Evolutionary conservation across 2,797 vertebrate species (phyloP).

Genomic region (Aphelocoma californica): DNA sequence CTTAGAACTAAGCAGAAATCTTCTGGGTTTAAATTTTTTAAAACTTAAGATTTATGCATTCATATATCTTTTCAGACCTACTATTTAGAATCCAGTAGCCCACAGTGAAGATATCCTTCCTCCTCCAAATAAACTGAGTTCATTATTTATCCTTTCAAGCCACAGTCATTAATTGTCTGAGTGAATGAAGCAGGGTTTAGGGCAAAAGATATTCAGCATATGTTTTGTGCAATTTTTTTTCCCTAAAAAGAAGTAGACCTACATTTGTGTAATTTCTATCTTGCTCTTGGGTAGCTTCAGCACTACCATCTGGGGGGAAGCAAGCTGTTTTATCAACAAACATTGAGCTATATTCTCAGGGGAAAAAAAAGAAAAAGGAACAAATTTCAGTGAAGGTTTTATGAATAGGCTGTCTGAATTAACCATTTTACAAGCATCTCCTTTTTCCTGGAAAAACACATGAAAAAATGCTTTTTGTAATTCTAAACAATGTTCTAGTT

Average conservation of each 20-base stretch:
- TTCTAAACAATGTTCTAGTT: background rate
- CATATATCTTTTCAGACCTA: background rate
- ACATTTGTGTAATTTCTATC: slow-evolving; percentile 10
- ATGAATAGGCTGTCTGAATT: slow-evolving; percentile 13
- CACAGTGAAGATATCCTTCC: background rate
- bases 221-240: background rate
- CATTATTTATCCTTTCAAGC: background rate
- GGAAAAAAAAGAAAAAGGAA: background rate
- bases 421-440: background rate
- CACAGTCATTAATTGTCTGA: background rate
- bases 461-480: background rate
- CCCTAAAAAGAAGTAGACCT: background rate
- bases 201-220: slow-evolving; percentile 1
- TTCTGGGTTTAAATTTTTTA: background rate
- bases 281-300: background rate
- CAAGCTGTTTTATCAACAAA: slow-evolving; percentile 26
- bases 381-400: background rate
- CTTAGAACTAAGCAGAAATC: background rate
- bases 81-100: background rate
- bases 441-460: background rate
- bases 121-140: background rate
- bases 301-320: slow-evolving; percentile 16
- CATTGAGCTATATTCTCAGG: background rate
- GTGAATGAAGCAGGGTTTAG: background rate
- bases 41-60: background rate